Percentiles rank a stretch among this genome's conserved stretches.
phyloP scores from a whole-genome alignment of 2,113 vertebrate genomes.

The Brachyistius frenatus region DNA sequence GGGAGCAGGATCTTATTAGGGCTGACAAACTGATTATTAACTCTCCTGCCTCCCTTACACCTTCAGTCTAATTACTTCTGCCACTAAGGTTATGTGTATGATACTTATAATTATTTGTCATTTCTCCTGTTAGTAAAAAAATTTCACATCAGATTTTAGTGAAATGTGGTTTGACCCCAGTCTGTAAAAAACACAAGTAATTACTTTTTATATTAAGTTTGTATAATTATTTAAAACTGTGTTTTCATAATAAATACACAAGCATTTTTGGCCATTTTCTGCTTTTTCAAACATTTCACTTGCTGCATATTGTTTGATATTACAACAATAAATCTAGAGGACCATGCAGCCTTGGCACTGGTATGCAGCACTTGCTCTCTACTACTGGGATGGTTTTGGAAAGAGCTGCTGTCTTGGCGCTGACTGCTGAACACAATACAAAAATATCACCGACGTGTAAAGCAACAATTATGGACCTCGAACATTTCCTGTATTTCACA shows the following conservation, averaged over 20 bases:
- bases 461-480: constrained; percentile 12
- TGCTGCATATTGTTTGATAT: constrained; percentile 20
- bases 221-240: neutral
- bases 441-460: constrained; percentile 27
- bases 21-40: constrained; percentile 68
- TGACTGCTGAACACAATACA: constrained; percentile 32
- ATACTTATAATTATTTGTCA: constrained; percentile 26
- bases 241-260: constrained; percentile 1
- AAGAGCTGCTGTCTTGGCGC: constrained; percentile 27
- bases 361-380: neutral
- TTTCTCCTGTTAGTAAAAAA: neutral
- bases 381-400: neutral
- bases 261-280: neutral
- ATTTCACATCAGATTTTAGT: neutral
- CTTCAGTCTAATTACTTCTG: constrained; percentile 63
- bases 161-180: neutral
- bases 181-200: neutral
- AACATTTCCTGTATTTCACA: neutral
- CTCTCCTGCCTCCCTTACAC: constrained; percentile 37
- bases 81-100: constrained; percentile 50
- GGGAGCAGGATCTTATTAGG: constrained; percentile 57
- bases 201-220: neutral
- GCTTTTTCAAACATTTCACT: neutral
- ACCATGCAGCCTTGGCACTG: neutral
- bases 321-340: constrained; percentile 4